Percentiles rank a stretch among this genome's conserved stretches.
Conservation (phyloP, 2,888 invertebrate genomes). For the Lepidochrysops patricia region DNA sequence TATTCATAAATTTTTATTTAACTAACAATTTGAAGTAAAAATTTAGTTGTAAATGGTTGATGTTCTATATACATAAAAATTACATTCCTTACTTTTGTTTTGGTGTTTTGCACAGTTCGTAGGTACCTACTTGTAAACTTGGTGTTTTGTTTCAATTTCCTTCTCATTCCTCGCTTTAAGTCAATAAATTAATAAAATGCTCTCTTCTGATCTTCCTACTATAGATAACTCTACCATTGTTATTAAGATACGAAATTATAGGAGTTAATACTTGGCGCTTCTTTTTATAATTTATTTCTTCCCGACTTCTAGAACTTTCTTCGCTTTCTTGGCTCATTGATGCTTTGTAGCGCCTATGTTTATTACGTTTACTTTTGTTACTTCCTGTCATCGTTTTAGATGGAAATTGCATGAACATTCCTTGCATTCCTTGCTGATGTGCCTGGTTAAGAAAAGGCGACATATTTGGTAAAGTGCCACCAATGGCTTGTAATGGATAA, state of each 20-base stretch:
- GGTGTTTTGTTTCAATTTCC: constrained; percentile 22
- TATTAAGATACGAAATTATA: constrained; percentile 57
- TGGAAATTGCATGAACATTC: not conserved
- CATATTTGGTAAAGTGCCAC: not conserved
- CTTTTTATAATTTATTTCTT: constrained; percentile 17
- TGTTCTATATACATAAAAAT: too few species aligned
- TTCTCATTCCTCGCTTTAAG: constrained; percentile 31
- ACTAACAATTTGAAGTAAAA: too few species aligned
- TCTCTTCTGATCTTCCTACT: constrained; percentile 58
- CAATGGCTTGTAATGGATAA: not conserved
- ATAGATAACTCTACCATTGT: constrained; percentile 54
- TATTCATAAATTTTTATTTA: too few species aligned
- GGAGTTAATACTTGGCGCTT: constrained; percentile 49
- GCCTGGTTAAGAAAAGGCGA: not conserved
- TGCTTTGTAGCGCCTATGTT: not conserved
- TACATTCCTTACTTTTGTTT: too few species aligned
- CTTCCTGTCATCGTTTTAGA: not conserved
- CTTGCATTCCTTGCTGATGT: not conserved
- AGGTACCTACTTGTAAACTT: constrained; percentile 15
- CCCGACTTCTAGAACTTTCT: constrained; percentile 21
- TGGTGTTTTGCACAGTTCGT: too few species aligned
- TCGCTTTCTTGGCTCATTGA: constrained; percentile 25
- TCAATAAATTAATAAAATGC: constrained; percentile 52
- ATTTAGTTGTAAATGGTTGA: too few species aligned
- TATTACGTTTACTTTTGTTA: not conserved